Percentiles rank a stretch among this genome's conserved stretches.
phyloP scores from a whole-genome alignment of 2,888 invertebrate genomes.

The Phalera bucephala region DNA sequence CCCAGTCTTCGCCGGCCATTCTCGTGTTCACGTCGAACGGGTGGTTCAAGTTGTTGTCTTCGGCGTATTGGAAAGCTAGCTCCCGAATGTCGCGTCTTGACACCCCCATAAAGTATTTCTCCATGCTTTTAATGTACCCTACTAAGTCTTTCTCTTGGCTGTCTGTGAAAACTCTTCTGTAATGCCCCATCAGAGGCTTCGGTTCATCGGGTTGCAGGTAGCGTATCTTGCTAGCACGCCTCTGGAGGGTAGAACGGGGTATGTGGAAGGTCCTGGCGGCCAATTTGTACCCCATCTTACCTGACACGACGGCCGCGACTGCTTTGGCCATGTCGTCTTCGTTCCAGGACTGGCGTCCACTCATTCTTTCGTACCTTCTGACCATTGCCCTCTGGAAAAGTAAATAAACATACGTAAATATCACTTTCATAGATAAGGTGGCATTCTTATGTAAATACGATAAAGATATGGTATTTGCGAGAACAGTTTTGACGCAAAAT shows the following conservation, averaged over 20 bases:
- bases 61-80: constrained; percentile 78
- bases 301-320: constrained; percentile 76
- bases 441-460: too few species aligned
- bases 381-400: constrained; percentile 73
- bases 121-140: constrained; percentile 78
- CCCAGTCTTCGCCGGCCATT: constrained; percentile 80
- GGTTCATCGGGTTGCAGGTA: constrained; percentile 71
- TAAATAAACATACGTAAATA: constrained; percentile 6
- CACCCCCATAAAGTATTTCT: constrained; percentile 75
- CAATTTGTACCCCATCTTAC: constrained; percentile 79
- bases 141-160: constrained; percentile 76
- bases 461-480: constrained; percentile 4
- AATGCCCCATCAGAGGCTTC: constrained; percentile 76
- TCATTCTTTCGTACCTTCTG: constrained; percentile 79
- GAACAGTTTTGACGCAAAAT: constrained; percentile 13
- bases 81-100: constrained; percentile 73
- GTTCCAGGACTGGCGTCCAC: constrained; percentile 78
- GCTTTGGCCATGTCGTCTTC: constrained; percentile 79
- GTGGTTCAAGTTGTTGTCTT: constrained; percentile 69
- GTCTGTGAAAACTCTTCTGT: constrained; percentile 74
- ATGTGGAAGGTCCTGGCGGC: constrained; percentile 77
- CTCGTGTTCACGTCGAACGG: constrained; percentile 73
- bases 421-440: constrained; percentile 7
- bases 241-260: constrained; percentile 74
- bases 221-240: constrained; percentile 74